Conservation (phyloP, 2,113 vertebrate species). For the Tetraodon nigroviridis region DNA sequence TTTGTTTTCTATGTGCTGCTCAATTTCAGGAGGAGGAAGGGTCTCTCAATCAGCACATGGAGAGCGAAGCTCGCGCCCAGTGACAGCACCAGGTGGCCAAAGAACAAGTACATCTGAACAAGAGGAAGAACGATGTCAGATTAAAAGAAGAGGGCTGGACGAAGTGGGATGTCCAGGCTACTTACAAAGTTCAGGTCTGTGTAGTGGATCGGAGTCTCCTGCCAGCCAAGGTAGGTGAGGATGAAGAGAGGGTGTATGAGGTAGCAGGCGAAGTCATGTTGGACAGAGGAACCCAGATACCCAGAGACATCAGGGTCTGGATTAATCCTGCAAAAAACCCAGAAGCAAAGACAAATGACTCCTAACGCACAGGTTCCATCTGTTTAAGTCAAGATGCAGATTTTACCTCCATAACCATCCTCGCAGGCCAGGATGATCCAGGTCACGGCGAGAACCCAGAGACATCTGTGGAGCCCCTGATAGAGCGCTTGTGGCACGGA, state of each 20-base stretch:
- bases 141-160: background rate
- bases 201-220: slow-evolving; percentile 80
- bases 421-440: slow-evolving; percentile 82
- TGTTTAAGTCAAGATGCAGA: background rate
- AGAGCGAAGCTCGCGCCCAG: slow-evolving; percentile 65
- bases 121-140: background rate
- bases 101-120: slow-evolving; percentile 79
- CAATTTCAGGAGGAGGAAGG: slow-evolving; percentile 60
- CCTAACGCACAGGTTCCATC: background rate
- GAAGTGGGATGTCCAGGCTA: background rate
- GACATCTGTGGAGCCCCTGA: slow-evolving; percentile 77
- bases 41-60: slow-evolving; percentile 77
- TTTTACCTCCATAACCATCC: slow-evolving; percentile 80
- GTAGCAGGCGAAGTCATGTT: slow-evolving; percentile 82
- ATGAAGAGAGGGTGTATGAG: slow-evolving; percentile 79
- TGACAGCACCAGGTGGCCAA: slow-evolving; percentile 74
- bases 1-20: slow-evolving; percentile 9
- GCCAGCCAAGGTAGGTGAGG: slow-evolving; percentile 77
- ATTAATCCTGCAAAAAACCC: slow-evolving; percentile 67
- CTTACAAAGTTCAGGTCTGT: slow-evolving; percentile 80
- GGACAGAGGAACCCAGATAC: slow-evolving; percentile 75
- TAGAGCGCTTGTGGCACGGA: slow-evolving; percentile 70
- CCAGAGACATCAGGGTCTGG: slow-evolving; percentile 69
- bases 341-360: background rate
- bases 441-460: slow-evolving; percentile 76